Evolutionary conservation across 2,888 invertebrate genomes (phyloP).

Genomic region (Conops quadrifasciatus): DNA sequence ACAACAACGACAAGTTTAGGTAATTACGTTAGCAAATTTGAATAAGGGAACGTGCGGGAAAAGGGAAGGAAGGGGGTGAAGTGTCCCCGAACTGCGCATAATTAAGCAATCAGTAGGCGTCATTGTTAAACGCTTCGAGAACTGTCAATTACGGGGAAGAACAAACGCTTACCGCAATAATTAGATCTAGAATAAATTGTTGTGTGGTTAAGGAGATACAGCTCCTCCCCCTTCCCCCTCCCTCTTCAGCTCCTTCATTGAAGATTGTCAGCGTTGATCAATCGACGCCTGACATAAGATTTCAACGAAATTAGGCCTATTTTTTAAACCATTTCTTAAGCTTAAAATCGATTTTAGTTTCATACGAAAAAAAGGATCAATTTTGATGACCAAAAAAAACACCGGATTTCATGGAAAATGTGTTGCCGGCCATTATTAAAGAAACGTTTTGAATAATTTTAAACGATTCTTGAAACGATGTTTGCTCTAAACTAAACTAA

Average conservation of each 20-base stretch:
- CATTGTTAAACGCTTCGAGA: constrained; percentile 50
- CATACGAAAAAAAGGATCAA: too few species aligned
- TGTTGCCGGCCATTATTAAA: too few species aligned
- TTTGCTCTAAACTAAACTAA: too few species aligned
- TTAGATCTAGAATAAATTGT: background rate
- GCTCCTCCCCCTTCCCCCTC: background rate
- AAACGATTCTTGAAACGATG: too few species aligned
- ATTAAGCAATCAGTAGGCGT: constrained; percentile 44
- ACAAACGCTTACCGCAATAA: constrained; percentile 44
- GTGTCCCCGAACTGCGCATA: background rate
- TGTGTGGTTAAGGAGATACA: background rate
- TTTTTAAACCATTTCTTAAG: background rate
- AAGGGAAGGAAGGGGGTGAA: background rate
- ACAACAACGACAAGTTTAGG: too few species aligned
- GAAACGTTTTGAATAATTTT: too few species aligned
- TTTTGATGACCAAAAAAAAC: too few species aligned
- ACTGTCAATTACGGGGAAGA: constrained; percentile 49
- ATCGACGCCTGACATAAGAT: background rate
- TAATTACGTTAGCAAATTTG: too few species aligned
- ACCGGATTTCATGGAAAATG: too few species aligned
- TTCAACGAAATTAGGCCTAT: background rate
- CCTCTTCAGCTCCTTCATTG: background rate
- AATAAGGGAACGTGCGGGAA: background rate
- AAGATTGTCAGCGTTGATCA: too few species aligned
- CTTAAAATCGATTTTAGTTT: too few species aligned